These are phyloP conservation scores for Drosophila baimaii DNA, from an alignment of 1,140 invertebrate genomes.

Conservation along the genomic window DNA sequence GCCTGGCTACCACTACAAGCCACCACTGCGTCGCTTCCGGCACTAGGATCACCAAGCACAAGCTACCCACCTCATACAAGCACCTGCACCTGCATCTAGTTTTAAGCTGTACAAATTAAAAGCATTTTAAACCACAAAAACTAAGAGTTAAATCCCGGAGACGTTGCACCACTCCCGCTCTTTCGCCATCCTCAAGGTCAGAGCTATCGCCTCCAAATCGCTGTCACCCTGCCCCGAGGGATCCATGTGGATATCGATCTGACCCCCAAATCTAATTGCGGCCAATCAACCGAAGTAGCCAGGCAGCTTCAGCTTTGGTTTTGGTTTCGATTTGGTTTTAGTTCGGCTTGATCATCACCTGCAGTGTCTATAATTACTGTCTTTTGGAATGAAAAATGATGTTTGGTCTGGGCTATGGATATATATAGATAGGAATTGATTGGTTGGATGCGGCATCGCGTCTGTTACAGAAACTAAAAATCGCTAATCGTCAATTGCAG, in stretches of 20 bases:
- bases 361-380: conserved; percentile 66
- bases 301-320: conserved; percentile 44
- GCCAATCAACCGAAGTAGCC: conserved; percentile 56
- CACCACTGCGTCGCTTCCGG: conserved; percentile 62
- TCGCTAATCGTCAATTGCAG: conserved; percentile 67
- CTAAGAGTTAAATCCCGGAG: background rate
- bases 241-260: conserved; percentile 33
- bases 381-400: conserved; percentile 67
- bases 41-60: conserved; percentile 29
- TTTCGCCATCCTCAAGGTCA: conserved; percentile 51
- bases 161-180: conserved; percentile 46
- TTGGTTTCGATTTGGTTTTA: conserved; percentile 29
- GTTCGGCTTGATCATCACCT: conserved; percentile 60
- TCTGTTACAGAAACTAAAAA: conserved; percentile 55
- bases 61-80: conserved; percentile 24
- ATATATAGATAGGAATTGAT: conserved; percentile 21
- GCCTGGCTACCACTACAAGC: conserved; percentile 58
- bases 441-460: conserved; percentile 20
- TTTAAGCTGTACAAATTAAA: conserved; percentile 66
- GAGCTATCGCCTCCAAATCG: conserved; percentile 47
- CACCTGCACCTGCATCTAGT: conserved; percentile 44
- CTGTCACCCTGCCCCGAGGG: conserved; percentile 48
- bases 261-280: conserved; percentile 60
- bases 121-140: conserved; percentile 41
- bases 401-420: conserved; percentile 9